A percentile compares a stretch with the other conserved stretches of the same genome.
These are phyloP conservation scores for Muschampia plurimacula DNA, from an alignment of 2,888 invertebrate genomes.

Conservation along the genomic window DNA sequence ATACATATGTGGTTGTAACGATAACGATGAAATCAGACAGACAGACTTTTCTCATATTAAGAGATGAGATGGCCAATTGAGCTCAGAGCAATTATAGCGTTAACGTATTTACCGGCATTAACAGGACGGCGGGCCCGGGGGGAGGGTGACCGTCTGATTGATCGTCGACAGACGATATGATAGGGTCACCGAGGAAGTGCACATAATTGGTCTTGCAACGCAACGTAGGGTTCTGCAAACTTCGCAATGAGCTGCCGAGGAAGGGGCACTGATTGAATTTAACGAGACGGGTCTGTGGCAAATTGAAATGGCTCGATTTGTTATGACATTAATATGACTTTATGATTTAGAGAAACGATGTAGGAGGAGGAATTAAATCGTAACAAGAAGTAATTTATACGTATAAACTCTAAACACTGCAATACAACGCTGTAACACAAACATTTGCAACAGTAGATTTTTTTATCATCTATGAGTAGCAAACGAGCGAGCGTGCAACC, in stretches of 20 bases:
- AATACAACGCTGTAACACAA: too few relatives aligned
- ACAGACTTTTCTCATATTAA: slow-evolving; percentile 54
- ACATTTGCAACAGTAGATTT: too few relatives aligned
- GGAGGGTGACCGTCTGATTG: slow-evolving; percentile 29
- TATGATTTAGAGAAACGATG: background rate
- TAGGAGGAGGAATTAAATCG: background rate
- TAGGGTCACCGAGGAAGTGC: slow-evolving; percentile 33
- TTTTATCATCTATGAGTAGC: too few relatives aligned
- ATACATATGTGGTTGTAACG: too few relatives aligned
- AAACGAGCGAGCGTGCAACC: too few relatives aligned
- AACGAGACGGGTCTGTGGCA: background rate
- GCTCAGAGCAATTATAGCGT: slow-evolving; percentile 56
- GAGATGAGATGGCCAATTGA: slow-evolving; percentile 59
- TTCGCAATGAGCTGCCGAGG: slow-evolving; percentile 4
- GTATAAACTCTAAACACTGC: too few relatives aligned
- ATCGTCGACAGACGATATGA: slow-evolving; percentile 35
- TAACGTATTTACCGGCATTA: slow-evolving; percentile 48
- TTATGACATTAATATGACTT: background rate
- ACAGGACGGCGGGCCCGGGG: slow-evolving; percentile 32
- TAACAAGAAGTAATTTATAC: too few relatives aligned
- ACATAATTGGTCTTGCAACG: slow-evolving; percentile 23
- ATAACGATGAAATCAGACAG: slow-evolving; percentile 56
- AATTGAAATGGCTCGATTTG: slow-evolving; percentile 3
- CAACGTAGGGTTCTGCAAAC: background rate
- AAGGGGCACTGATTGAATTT: slow-evolving; percentile 25